Conservation (phyloP, 2,113 vertebrate species). For the Dromaius novaehollandiae region DNA sequence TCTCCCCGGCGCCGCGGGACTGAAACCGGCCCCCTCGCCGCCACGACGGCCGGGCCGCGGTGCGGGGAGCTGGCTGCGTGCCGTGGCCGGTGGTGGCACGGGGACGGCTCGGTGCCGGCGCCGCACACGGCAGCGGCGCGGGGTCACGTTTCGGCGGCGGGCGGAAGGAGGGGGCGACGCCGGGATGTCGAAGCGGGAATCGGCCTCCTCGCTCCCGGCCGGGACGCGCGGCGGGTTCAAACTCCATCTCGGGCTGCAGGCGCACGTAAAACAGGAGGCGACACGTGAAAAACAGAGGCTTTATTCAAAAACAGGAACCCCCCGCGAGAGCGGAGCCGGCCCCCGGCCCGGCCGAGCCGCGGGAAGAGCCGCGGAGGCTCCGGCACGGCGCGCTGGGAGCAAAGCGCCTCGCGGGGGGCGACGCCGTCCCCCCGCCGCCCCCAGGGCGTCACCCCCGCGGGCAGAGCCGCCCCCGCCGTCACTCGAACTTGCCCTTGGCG, state of each 20-base stretch:
- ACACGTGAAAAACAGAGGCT: not conserved
- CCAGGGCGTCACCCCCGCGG: rapidly evolving
- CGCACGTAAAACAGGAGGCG: not conserved
- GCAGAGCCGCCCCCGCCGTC: not conserved
- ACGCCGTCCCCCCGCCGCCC: rapidly evolving
- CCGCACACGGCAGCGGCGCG: too few species aligned
- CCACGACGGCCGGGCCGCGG: too few species aligned
- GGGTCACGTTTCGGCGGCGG: constrained; percentile 54
- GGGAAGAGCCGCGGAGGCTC: not conserved
- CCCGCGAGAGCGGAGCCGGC: not conserved
- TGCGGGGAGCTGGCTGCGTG: too few species aligned
- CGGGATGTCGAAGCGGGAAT: constrained; percentile 61
- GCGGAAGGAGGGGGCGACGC: not conserved
- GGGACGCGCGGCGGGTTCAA: rapidly evolving
- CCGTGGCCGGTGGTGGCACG: too few species aligned
- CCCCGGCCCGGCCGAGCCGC: rapidly evolving
- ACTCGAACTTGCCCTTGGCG: constrained; percentile 49
- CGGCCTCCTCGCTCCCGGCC: not conserved
- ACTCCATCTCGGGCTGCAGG: rapidly evolving
- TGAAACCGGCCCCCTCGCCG: too few species aligned
- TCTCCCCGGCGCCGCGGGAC: too few species aligned
- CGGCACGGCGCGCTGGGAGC: rapidly evolving
- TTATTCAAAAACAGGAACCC: constrained; percentile 45
- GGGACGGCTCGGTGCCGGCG: too few species aligned
- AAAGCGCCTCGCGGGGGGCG: rapidly evolving